Base-by-base conservation (phyloP, 2,797 vertebrate species). In the Mastacembelus armatus region DNA sequence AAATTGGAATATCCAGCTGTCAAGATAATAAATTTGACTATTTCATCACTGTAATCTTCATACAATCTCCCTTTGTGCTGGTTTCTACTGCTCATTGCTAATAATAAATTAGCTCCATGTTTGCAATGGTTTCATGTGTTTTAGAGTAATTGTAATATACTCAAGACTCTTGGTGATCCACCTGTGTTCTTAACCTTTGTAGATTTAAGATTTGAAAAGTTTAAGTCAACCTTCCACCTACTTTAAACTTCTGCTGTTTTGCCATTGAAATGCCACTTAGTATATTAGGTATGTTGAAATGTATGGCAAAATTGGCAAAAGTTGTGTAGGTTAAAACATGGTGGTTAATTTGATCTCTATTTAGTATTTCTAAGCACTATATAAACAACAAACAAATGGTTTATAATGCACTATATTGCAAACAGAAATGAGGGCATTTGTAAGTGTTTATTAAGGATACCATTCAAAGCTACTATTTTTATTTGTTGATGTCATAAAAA, bases 11-110 rank as follows among this genome's bases (percentile, higher is more conserved):
- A 90, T 92, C 83, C 85, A 91, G 84, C 90, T 91, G 90, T 92
- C 92, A 89, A 81, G 90, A 92, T 92, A 92, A 93, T 92, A 90
- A 79, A 92, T 91, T 89, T 88, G 85, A 89, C 85, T 83, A 85
- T 93, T 92, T 92, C 86, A 88, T 92, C 82, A 85, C 84, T 85
- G 80, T 92, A 92, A 92, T 92, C 92, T 91, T 88, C 78, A 76
- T 78, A 88, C 85, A 88, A 90, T 89, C 87, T 91, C 62, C 78
- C 73, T 84, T 88, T 91, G 88, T 90, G 81, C 90, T 64, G 76
- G 57, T 74, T 71, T 83, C 84, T 49, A 65, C 74, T 66, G 77
- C 83, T 84, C 65, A 36, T 78, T 29, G 60, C 85, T 85, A 83
- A 87, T 76, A 74, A 90, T 86, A 85, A 90, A 91, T 92, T 87